phyloP scores from a whole-genome alignment of 2,888 invertebrate species.

The Agrochola litura region DNA sequence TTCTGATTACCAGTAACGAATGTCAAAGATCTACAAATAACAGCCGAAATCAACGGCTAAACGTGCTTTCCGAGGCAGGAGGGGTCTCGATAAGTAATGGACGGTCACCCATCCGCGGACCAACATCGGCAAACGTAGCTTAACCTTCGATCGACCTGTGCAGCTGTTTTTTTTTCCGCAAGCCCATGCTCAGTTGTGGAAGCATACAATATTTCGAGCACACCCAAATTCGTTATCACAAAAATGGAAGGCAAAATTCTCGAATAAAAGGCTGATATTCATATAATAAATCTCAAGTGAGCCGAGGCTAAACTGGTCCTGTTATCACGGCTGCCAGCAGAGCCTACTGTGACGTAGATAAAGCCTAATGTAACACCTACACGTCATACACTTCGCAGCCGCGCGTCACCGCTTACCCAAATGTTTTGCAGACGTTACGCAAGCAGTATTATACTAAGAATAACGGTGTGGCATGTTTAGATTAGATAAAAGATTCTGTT shows the following conservation, averaged over 20 bases:
- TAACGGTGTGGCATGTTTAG: constrained; percentile 38
- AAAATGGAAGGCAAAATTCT: constrained; percentile 15
- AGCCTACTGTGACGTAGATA: constrained; percentile 59
- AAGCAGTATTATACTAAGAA: constrained; percentile 43
- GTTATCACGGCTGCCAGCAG: constrained; percentile 38
- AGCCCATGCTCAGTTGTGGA: neutral
- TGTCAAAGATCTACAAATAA: neutral
- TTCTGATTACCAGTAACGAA: neutral
- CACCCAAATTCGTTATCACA: neutral
- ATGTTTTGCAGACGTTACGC: constrained; percentile 61
- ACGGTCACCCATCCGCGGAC: no score
- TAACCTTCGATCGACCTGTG: neutral
- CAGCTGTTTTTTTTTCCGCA: neutral
- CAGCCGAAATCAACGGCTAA: neutral
- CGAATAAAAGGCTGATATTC: constrained; percentile 4
- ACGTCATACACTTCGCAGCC: constrained; percentile 14
- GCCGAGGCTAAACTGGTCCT: constrained; percentile 8
- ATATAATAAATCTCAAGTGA: constrained; percentile 28
- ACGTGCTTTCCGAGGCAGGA: no score
- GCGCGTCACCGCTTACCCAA: constrained; percentile 56
- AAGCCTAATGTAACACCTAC: constrained; percentile 54
- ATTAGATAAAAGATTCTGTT: constrained; percentile 62
- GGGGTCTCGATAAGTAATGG: no score
- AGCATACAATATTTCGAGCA: neutral
- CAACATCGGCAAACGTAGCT: neutral